A percentile compares a stretch with the other conserved stretches of the same genome.
These are phyloP conservation scores for Pipa parva DNA, from an alignment of 2,113 vertebrate genomes.

Conservation along the genomic window DNA sequence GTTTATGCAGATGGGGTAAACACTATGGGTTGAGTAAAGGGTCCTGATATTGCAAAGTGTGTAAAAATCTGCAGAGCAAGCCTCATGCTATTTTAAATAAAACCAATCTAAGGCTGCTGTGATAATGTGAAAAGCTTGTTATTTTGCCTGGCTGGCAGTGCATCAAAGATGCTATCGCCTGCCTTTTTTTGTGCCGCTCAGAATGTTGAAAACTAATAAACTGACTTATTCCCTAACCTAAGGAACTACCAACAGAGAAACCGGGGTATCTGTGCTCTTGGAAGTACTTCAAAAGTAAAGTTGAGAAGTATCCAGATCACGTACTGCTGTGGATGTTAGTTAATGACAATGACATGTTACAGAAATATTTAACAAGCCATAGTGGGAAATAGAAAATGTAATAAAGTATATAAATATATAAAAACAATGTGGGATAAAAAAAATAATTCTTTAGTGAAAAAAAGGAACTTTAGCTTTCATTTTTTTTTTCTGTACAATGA, in stretches of 20 bases:
- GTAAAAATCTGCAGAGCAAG: constrained; percentile 14
- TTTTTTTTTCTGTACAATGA: no score
- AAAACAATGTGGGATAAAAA: no score
- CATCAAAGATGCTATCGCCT: constrained; percentile 18
- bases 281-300: constrained; percentile 6
- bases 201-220: constrained; percentile 30
- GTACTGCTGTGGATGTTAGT: background rate
- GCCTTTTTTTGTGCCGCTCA: constrained; percentile 12
- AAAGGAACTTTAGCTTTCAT: background rate
- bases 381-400: no score
- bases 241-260: background rate
- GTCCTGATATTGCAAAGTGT: constrained; percentile 14
- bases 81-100: constrained; percentile 9
- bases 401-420: no score
- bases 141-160: constrained; percentile 15
- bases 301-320: background rate
- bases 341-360: background rate
- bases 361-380: background rate
- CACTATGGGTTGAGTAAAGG: background rate
- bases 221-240: constrained; percentile 5
- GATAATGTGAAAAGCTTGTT: constrained; percentile 2
- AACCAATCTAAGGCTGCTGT: constrained; percentile 11
- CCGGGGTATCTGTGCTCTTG: constrained; percentile 9
- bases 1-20: constrained; percentile 24
- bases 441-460: no score